Base-by-base conservation (phyloP, 2,888 invertebrate species). In the Helleia helle region DNA sequence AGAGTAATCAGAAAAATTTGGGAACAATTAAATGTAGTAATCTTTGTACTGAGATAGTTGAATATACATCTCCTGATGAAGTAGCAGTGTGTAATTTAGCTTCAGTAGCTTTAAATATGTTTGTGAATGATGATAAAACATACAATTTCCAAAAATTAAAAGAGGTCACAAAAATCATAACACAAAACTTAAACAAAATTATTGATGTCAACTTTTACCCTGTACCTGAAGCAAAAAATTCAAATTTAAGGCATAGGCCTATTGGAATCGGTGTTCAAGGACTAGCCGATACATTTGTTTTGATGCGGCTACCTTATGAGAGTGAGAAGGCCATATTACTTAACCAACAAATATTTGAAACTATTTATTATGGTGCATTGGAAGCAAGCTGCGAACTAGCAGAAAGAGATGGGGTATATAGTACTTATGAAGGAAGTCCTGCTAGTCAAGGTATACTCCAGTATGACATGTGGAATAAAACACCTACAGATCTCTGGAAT, bases 11-110 rank as follows among this genome's bases (percentile, higher is more conserved):
- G 62, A 93, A 99, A 71, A 98, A 99, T 79, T 83, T 99, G 43
- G 99, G 99, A 8, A 99, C 99, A 0, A 99, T 99, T 53, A 97
- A 97, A 76, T 96, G 97, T 72, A 96, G 97, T 58, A 99, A 99
- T 72, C 86, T 99, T 25, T 99, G 99, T 69, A 99, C 99, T 0
- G 99, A 99, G 88, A 95, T 99, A 53, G 90, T 99, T 0, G 95
- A 99, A 70, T 99, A 97, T 71, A 95, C 95, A 2, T 89, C 95
- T 8, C 77, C 90, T 1, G 95, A 97, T 74, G 98, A 99, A 87
- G 90, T 97, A 22, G 99, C 99, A 4, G 99, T 99, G 0, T 99
- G 99, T 71, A 99, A 99, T 83, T 87, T 99, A 62, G 99, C 99
- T 1, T 99, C 99, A 0, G 91, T 99, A 56, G 99, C 99, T 1